A percentile compares a stretch with the other conserved stretches of the same genome.
Evolutionary conservation across 2,113 vertebrate species (phyloP).

Genomic region (Atlantisia rogersi): DNA sequence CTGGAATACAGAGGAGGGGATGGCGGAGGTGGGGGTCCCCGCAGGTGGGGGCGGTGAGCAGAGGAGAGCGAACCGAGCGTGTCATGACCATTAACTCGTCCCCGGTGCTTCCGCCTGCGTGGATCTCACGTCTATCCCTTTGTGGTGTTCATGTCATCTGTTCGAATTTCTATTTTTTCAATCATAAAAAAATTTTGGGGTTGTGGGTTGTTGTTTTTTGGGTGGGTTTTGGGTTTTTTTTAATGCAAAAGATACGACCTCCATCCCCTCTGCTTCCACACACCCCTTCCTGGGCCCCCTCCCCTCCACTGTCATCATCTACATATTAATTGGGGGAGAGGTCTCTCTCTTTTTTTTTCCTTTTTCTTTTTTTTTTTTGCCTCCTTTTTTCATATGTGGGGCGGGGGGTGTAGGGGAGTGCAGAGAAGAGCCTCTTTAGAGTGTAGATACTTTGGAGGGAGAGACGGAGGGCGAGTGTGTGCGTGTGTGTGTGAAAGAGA

Average conservation of each 20-base stretch:
- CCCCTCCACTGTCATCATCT: slow-evolving; percentile 81
- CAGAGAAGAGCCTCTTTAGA: neutral
- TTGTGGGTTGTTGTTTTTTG: slow-evolving; percentile 17
- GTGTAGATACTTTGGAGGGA: slow-evolving; percentile 49
- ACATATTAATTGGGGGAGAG: slow-evolving; percentile 80
- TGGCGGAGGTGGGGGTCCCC: neutral
- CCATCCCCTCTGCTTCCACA: neutral
- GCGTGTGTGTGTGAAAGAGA: neutral
- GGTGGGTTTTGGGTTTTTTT: slow-evolving; percentile 42
- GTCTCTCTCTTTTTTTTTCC: neutral
- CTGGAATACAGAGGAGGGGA: neutral
- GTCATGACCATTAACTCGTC: slow-evolving; percentile 50
- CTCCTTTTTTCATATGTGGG: neutral
- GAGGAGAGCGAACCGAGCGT: slow-evolving; percentile 26
- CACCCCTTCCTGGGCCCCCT: slow-evolving; percentile 40
- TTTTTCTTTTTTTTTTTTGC: too few species aligned
- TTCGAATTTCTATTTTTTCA: slow-evolving; percentile 61
- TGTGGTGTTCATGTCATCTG: slow-evolving; percentile 76
- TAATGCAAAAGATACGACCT: slow-evolving; percentile 70
- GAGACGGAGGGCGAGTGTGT: neutral
- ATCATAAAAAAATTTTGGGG: slow-evolving; percentile 52
- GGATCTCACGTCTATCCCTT: slow-evolving; percentile 70
- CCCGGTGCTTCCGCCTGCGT: slow-evolving; percentile 26
- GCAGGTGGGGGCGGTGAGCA: neutral
- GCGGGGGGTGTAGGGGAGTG: neutral